A percentile compares a stretch with the other conserved stretches of the same genome.
phyloP scores from a whole-genome alignment of 2,888 invertebrate species.

The Phyllotreta cruciferae region DNA sequence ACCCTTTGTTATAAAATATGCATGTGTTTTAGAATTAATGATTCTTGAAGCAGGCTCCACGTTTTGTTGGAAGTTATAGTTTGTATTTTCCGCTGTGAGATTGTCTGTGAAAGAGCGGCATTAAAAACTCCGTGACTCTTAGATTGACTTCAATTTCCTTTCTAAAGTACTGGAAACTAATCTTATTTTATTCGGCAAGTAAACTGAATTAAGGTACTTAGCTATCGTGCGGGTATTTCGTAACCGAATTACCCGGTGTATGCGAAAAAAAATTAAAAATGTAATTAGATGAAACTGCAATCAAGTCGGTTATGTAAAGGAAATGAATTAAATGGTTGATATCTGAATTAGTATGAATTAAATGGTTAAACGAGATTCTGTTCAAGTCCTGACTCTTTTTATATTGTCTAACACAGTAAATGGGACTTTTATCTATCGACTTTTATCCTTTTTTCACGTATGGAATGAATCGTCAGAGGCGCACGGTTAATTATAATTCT shows the following conservation, averaged over 20 bases:
- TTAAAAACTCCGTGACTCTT: not conserved
- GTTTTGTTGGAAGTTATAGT: slow-evolving; percentile 7
- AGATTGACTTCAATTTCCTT: too few species aligned
- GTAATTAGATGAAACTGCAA: not conserved
- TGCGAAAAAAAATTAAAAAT: too few species aligned
- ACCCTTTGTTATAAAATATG: slow-evolving; percentile 15
- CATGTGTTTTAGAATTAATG: slow-evolving; percentile 18
- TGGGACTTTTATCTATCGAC: not conserved
- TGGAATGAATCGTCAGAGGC: not conserved
- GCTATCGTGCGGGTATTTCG: too few species aligned
- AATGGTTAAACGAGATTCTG: slow-evolving; percentile 1
- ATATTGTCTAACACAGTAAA: slow-evolving; percentile 8
- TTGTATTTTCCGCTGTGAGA: not conserved
- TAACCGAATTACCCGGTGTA: too few species aligned
- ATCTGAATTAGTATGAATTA: too few species aligned
- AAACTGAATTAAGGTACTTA: too few species aligned
- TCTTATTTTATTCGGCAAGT: too few species aligned
- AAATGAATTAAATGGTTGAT: slow-evolving; percentile 3
- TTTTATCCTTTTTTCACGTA: not conserved
- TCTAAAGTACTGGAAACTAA: too few species aligned
- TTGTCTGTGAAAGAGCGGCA: not conserved
- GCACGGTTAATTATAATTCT: not conserved
- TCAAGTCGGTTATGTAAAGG: not conserved
- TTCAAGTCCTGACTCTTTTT: slow-evolving; percentile 4
- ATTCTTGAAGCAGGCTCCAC: slow-evolving; percentile 12